Percentiles rank a stretch among this genome's conserved stretches.
phyloP scores from a whole-genome alignment of 2,797 vertebrate species.

The Uromys caudimaculatus region DNA sequence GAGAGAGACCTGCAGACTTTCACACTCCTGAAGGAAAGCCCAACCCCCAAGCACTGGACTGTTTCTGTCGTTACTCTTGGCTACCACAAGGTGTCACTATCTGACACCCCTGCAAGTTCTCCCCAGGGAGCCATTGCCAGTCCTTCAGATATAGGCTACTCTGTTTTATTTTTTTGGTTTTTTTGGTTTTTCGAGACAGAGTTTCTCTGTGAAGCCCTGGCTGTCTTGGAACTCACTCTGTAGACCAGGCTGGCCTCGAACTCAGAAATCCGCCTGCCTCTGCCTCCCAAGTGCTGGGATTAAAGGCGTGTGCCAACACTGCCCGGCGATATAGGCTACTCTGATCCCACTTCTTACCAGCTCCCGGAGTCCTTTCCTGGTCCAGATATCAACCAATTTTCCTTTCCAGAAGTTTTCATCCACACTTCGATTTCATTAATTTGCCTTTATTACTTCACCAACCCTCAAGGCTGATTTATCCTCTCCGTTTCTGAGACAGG shows the following conservation, averaged over 20 bases:
- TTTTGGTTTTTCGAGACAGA: no score
- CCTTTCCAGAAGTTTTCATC: not conserved
- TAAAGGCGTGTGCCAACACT: no score
- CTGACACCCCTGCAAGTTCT: not conserved
- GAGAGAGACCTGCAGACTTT: not conserved
- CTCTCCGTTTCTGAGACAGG: not conserved
- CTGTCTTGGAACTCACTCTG: no score
- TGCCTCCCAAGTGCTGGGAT: no score
- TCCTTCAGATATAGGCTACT: not conserved
- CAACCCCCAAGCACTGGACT: fast-evolving
- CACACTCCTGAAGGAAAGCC: not conserved
- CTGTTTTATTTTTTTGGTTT: no score
- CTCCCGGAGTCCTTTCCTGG: not conserved
- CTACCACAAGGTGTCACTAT: constrained; percentile 61
- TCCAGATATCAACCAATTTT: not conserved
- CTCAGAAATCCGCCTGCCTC: no score
- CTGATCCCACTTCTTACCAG: not conserved
- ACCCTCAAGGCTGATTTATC: not conserved
- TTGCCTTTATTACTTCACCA: not conserved
- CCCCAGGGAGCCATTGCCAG: not conserved
- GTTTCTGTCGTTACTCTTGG: not conserved
- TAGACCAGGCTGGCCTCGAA: no score
- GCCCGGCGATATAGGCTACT: not conserved
- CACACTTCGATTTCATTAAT: not conserved
- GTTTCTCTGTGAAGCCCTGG: no score